phyloP scores from a whole-genome alignment of 2,797 vertebrate species.

The Poeciliopsis infans region DNA sequence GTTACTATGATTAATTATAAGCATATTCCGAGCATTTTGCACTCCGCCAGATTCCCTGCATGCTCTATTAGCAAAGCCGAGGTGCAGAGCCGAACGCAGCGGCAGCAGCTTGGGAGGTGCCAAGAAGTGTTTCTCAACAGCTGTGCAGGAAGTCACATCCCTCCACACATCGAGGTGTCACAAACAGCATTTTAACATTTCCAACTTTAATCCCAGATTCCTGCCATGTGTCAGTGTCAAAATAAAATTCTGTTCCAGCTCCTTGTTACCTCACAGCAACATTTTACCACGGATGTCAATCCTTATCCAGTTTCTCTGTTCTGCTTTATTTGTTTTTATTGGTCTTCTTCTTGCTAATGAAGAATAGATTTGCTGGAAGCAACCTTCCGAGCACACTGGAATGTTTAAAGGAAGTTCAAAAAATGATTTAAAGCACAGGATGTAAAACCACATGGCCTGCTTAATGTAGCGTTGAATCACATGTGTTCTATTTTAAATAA shows the following conservation, averaged over 20 bases:
- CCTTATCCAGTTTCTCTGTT: slow-evolving; percentile 29
- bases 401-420: slow-evolving; percentile 12
- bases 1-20: slow-evolving; percentile 58
- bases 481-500: slow-evolving; percentile 18
- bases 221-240: slow-evolving; percentile 72
- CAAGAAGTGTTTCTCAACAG: slow-evolving; percentile 78
- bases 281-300: slow-evolving; percentile 51
- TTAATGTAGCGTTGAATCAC: slow-evolving; percentile 34
- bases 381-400: slow-evolving; percentile 14
- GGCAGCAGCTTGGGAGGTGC: slow-evolving; percentile 63
- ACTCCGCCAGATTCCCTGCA: slow-evolving; percentile 31
- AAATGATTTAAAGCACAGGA: slow-evolving; percentile 26
- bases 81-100: slow-evolving; percentile 55
- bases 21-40: slow-evolving; percentile 56
- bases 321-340: neutral
- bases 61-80: slow-evolving; percentile 62
- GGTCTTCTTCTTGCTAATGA: slow-evolving; percentile 16
- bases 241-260: slow-evolving; percentile 63
- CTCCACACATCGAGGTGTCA: slow-evolving; percentile 81
- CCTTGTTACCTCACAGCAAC: slow-evolving; percentile 51
- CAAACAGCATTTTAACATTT: slow-evolving; percentile 75
- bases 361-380: slow-evolving; percentile 18
- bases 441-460: slow-evolving; percentile 26
- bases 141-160: slow-evolving; percentile 81
- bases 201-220: slow-evolving; percentile 77